Base-by-base conservation (phyloP, 2,797 vertebrate species). In the Anolis apletophallus region DNA sequence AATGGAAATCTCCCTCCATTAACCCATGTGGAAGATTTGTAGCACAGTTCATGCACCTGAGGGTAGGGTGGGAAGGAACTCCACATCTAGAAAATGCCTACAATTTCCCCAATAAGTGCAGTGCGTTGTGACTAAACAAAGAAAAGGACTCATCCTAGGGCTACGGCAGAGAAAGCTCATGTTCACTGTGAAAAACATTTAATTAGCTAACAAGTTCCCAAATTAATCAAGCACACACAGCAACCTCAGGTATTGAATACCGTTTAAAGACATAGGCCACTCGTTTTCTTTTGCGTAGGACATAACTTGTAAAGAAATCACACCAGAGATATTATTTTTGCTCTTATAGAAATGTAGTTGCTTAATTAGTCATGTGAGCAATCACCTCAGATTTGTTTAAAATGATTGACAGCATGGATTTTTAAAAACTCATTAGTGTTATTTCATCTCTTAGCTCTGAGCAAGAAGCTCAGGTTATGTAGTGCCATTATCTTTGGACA, bases 111-210 rank as follows among this genome's bases (percentile, higher is more conserved):
- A n/a, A 52, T 21, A n/a, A 61, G 0, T 0, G 54, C 67, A 68
- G 50, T 80, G 29, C 26, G 86, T 12, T 61, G 17, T n/a, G 17
- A 11, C 74, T 79, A 46, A 54, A 69, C 68, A 50, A 23, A 81
- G 57, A 16, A 36, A 72, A 1, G n/a, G 71, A 71, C 68, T 76
- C 71, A 69, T 26, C 52, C 29, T 40, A 34, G 32, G 0, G 0
- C 29, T 34, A 57, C 29, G 0, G 0, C 11, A 29, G 55, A 5
- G 57, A 61, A 76, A 17, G 21, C 13, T 29, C 34, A 3, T 0
- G 1, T 76, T 81, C 80, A 83, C 0, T 0, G 64, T 13, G 16
- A 88, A 67, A 67, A 67, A 46, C 75, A 34, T 32, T 77, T 57
- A 6, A 59, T n/a, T 14, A 36, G 26, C 9, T 67, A 50, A 12